Evolutionary conservation across 2,113 vertebrate species (phyloP).

Genomic region (Phocoena sinus): DNA sequence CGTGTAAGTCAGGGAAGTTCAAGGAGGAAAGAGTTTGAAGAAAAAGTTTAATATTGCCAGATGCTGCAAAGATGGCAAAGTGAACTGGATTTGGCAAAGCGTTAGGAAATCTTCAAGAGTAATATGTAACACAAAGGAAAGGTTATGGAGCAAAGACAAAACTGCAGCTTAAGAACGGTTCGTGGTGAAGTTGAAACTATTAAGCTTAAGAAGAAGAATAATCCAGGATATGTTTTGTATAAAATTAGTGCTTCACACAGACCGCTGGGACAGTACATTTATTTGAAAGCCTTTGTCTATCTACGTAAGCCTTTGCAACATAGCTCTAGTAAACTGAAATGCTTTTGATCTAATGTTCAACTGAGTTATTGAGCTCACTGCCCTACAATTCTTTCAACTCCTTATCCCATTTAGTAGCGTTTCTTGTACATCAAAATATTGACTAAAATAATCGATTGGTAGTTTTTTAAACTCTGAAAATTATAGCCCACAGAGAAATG

Average conservation of each 20-base stretch:
- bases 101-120: not conserved
- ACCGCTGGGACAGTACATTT: not conserved
- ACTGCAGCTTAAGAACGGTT: not conserved
- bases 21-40: not conserved
- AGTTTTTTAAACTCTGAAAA: conserved; percentile 9
- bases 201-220: not conserved
- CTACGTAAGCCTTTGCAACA: not conserved
- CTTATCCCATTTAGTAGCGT: not conserved
- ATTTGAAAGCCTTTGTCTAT: not conserved
- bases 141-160: not conserved
- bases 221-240: not conserved
- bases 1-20: not conserved
- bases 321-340: not conserved
- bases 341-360: not conserved
- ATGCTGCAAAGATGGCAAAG: not conserved
- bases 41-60: not conserved
- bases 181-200: not conserved
- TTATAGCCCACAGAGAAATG: not conserved
- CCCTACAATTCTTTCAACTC: conserved; percentile 3
- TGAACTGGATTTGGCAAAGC: not conserved
- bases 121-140: not conserved
- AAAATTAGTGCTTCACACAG: not conserved
- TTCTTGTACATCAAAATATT: not conserved
- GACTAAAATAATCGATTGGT: not conserved
- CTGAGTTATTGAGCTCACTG: not conserved